Conservation (phyloP, 2,113 vertebrate species). For the Myodes glareolus region DNA sequence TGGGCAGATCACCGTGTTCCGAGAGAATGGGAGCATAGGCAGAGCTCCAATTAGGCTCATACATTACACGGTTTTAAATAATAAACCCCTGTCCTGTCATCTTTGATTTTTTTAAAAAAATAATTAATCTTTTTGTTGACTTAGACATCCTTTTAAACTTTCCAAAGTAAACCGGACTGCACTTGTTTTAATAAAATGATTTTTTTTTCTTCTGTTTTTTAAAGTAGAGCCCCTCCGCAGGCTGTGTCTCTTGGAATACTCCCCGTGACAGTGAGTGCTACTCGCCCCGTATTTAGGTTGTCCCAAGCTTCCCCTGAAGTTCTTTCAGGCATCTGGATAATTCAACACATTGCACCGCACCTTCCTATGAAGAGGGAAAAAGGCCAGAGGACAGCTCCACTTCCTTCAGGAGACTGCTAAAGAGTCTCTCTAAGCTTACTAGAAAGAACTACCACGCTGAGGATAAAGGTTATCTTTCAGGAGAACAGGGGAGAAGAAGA, state of each 20-base stretch:
- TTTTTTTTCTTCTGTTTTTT: slow-evolving; percentile 53
- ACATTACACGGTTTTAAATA: slow-evolving; percentile 37
- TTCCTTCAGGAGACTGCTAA: slow-evolving; percentile 76
- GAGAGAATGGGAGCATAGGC: background rate
- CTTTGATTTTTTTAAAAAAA: slow-evolving; percentile 58
- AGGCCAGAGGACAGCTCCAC: slow-evolving; percentile 66
- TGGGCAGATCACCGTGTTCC: slow-evolving; percentile 48
- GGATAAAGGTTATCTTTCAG: slow-evolving; percentile 65
- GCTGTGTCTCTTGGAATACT: slow-evolving; percentile 58
- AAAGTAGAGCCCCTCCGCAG: background rate
- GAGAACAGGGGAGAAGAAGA: background rate
- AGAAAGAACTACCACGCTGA: slow-evolving; percentile 64
- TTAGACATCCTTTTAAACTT: slow-evolving; percentile 59
- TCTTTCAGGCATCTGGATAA: slow-evolving; percentile 65
- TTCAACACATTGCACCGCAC: slow-evolving; percentile 68
- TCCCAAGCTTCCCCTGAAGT: slow-evolving; percentile 64
- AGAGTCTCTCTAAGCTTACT: slow-evolving; percentile 40
- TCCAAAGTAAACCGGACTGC: slow-evolving; percentile 52
- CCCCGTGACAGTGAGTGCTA: slow-evolving; percentile 4
- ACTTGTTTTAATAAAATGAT: slow-evolving; percentile 64
- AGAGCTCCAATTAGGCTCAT: slow-evolving; percentile 29
- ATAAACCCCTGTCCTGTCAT: slow-evolving; percentile 34
- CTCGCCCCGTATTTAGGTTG: slow-evolving; percentile 29
- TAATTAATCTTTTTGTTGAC: slow-evolving; percentile 57
- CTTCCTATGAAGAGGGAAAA: slow-evolving; percentile 71